Evolutionary conservation across 2,113 vertebrate species (phyloP), one percentile per base, ranked within the genome.

Genomic region (Chascanopsetta lugubris): DNA sequence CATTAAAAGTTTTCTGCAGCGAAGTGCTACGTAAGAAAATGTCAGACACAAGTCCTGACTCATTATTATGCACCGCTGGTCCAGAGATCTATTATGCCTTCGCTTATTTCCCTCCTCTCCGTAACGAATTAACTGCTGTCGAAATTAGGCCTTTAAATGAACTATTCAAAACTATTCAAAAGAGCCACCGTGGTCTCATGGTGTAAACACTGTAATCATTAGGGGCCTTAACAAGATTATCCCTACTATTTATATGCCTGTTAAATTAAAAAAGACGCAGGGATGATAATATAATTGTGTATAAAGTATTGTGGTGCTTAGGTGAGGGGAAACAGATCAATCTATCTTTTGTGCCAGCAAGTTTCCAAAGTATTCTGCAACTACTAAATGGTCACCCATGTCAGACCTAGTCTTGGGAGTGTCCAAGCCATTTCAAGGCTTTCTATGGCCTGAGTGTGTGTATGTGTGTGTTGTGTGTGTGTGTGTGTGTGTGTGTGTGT

Each of bases 1-100:
- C 77, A 88, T 88, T 77, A 75, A 87, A 87, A 62, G 61, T 84
- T 73, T 83, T 73, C 32, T 5, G 20, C 30, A 69, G 71, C 46
- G 29, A 6, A 79, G 61, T 30, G 47, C 30, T n/a, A 66, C 36
- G 2, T 54, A 48, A 42, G 27, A 49, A 76, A 74, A 64, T 69
- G 55, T 66, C 75, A 84, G 20, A 36, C 20, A 60, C 34, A 67
- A 65, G 62, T 54, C 43, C 40, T 38, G 25, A 51, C 38, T 77
- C 26, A 64, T 77, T 68, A 62, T 54, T 72, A 82, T 74, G 50
- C 57, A 50, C n/a, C 46, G 3, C 4, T 45, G 26, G 46, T 40
- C 71, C 24, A 32, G 12, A 34, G 77, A 74, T 62, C 4, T 50
- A 45, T 54, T 53, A 50, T 69, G 24, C 53, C 27, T 64, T 43